Evolutionary conservation across 2,888 invertebrate genomes (phyloP).

Genomic region (Amaurobius ferox): DNA sequence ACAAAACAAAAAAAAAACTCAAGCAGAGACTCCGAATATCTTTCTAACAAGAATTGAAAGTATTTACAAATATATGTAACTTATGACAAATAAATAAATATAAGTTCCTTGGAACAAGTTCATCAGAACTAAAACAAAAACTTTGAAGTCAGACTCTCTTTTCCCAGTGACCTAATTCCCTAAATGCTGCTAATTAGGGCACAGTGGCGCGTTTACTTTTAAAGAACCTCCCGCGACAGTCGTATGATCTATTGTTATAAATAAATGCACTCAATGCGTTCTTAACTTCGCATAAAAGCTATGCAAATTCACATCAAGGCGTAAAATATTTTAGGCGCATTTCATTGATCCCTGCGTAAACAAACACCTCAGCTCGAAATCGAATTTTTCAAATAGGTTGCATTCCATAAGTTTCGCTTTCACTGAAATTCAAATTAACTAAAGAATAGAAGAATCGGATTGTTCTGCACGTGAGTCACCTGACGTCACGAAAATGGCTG

Average conservation of each 20-base stretch:
- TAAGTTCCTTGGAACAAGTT: too few species aligned
- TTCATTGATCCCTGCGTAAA: too few species aligned
- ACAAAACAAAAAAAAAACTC: too few species aligned
- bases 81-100: too few species aligned
- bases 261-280: conserved; percentile 11
- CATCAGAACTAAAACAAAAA: too few species aligned
- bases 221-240: background rate
- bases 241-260: conserved; percentile 19
- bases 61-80: too few species aligned
- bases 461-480: background rate
- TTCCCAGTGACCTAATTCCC: conserved; percentile 1
- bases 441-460: background rate
- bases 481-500: background rate
- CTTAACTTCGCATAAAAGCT: background rate
- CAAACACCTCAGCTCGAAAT: background rate
- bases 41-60: too few species aligned
- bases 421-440: background rate
- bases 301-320: background rate
- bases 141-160: too few species aligned
- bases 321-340: background rate
- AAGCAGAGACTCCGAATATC: too few species aligned
- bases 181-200: conserved; percentile 22
- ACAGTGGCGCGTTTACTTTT: conserved; percentile 7
- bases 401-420: background rate
- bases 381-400: background rate